These are phyloP conservation scores for Dioctria rufipes DNA, from an alignment of 2,888 invertebrate species.

Conservation along the genomic window DNA sequence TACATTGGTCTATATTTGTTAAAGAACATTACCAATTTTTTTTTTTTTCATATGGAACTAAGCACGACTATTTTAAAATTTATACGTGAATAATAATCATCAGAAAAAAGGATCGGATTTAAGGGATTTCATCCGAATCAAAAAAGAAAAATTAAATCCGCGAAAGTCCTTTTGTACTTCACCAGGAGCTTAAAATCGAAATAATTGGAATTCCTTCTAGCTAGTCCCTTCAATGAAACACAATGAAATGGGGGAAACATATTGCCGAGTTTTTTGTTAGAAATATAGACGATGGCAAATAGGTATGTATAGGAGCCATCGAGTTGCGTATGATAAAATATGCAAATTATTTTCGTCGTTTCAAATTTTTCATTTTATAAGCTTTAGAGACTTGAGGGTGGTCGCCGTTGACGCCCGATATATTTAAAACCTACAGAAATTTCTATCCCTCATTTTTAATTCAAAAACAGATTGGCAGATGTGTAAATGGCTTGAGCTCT, in stretches of 20 bases:
- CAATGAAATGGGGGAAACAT: constrained; percentile 31
- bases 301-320: constrained; percentile 2
- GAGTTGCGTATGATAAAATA: constrained; percentile 46
- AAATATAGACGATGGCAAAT: constrained; percentile 14
- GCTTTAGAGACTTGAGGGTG: constrained; percentile 6
- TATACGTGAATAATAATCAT: constrained; percentile 23
- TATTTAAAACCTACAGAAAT: background rate
- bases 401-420: constrained; percentile 20
- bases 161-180: constrained; percentile 49
- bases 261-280: constrained; percentile 13
- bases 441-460: constrained; percentile 36
- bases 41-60: too few relatives aligned
- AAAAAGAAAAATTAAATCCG: constrained; percentile 49
- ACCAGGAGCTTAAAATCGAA: constrained; percentile 52
- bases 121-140: constrained; percentile 35
- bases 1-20: background rate
- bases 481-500: constrained; percentile 45
- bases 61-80: constrained; percentile 43
- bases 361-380: constrained; percentile 50
- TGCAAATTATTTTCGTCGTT: constrained; percentile 52
- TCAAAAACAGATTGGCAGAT: constrained; percentile 53
- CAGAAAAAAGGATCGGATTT: constrained; percentile 48
- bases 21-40: background rate
- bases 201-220: constrained; percentile 52
- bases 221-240: constrained; percentile 28